These are phyloP conservation scores for Parotocinclus haroldoi DNA, from an alignment of 2,797 vertebrate species.

Conservation along the genomic window DNA sequence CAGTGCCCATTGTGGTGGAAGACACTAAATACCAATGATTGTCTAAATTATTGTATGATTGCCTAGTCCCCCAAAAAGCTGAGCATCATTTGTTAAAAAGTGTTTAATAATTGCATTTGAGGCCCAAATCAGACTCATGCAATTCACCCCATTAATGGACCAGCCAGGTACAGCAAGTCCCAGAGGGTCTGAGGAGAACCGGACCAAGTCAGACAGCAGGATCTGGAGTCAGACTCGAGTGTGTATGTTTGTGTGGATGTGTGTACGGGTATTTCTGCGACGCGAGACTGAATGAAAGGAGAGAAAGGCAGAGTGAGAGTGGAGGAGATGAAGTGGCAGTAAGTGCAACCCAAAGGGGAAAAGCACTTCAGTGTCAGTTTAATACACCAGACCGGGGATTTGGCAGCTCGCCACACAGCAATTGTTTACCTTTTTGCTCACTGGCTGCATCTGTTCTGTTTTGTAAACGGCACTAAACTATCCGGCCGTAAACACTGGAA, in stretches of 20 bases:
- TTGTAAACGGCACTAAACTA: constrained; percentile 98
- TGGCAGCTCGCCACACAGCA: constrained; percentile 95
- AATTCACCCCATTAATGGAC: constrained; percentile 96
- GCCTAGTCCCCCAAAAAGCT: constrained; percentile 95
- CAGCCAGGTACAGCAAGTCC: constrained; percentile 85
- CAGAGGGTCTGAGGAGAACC: constrained; percentile 88
- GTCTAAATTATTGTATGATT: constrained; percentile 99
- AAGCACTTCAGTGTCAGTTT: constrained; percentile 95
- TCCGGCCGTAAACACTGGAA: constrained; percentile 89
- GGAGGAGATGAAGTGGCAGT: constrained; percentile 98
- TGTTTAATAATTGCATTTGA: constrained; percentile 99
- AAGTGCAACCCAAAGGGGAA: constrained; percentile 96
- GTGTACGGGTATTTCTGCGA: constrained; percentile 34
- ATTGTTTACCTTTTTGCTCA: constrained; percentile 99
- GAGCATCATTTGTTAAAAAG: no score
- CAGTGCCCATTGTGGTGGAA: constrained; percentile 2
- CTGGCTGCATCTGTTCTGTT: constrained; percentile 98
- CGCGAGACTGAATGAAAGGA: constrained; percentile 42
- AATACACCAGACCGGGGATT: constrained; percentile 91
- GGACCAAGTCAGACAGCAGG: constrained; percentile 58
- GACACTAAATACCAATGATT: constrained; percentile 95
- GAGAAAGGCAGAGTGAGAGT: constrained; percentile 69
- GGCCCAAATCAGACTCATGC: constrained; percentile 95
- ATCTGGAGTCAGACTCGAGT: constrained; percentile 54
- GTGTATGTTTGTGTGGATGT: constrained; percentile 45